Conservation (phyloP, 2,888 invertebrate species). For the Galerucella calmariensis region DNA sequence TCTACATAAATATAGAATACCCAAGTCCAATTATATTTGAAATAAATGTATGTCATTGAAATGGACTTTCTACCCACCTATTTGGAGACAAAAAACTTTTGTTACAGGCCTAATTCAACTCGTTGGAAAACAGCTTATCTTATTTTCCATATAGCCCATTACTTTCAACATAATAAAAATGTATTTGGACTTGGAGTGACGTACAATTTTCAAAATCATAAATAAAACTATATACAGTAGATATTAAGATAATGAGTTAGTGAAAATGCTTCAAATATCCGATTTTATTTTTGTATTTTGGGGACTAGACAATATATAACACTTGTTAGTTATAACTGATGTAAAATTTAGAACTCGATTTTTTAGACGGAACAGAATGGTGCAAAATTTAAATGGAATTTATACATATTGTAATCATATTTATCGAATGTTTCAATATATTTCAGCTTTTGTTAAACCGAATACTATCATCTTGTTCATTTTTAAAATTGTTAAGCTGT, state of each 20-base stretch:
- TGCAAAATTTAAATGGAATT: slow-evolving; percentile 25
- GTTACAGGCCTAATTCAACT: too few species aligned
- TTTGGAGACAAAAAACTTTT: too few species aligned
- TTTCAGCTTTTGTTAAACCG: too few species aligned
- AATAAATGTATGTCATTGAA: too few species aligned
- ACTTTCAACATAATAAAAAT: too few species aligned
- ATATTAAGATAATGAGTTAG: slow-evolving; percentile 30
- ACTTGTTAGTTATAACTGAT: slow-evolving; percentile 25
- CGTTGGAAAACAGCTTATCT: too few species aligned
- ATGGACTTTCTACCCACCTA: too few species aligned
- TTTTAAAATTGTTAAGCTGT: too few species aligned
- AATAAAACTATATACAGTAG: slow-evolving; percentile 22
- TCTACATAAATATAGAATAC: slow-evolving; percentile 12
- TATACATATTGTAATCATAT: neutral
- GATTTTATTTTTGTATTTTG: slow-evolving; percentile 57
- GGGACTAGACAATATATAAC: slow-evolving; percentile 33
- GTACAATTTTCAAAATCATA: slow-evolving; percentile 17
- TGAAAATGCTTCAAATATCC: slow-evolving; percentile 51
- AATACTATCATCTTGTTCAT: neutral
- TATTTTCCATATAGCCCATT: too few species aligned
- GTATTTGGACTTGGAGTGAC: neutral
- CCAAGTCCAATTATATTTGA: neutral
- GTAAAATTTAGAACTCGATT: slow-evolving; percentile 25
- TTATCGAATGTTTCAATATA: too few species aligned
- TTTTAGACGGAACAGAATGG: slow-evolving; percentile 34